Base-by-base conservation (phyloP, 2,888 invertebrate species). In the Thymelicus lineola region DNA sequence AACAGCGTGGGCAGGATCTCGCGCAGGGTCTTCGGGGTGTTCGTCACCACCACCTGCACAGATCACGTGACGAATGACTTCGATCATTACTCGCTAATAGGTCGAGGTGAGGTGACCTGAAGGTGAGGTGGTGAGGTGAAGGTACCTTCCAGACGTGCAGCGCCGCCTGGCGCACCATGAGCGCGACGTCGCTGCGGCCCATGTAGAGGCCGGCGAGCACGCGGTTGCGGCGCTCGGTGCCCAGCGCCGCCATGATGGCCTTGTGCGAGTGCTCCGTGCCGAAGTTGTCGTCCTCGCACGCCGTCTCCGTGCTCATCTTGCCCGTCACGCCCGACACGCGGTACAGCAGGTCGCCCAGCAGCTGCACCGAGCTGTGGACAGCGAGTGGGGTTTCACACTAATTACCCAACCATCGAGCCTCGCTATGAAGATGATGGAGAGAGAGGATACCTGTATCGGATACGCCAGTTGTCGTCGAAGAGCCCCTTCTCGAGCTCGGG, bases 401-500 rank as follows among this genome's bases (percentile, higher is more conserved):
- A n/a, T n/a, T n/a, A n/a, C n/a, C n/a, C n/a, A n/a, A n/a, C n/a
- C n/a, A n/a, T n/a, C n/a, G n/a, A n/a, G n/a, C n/a, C n/a, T n/a
- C n/a, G n/a, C n/a, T n/a, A n/a, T n/a, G n/a, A n/a, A n/a, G n/a
- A n/a, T n/a, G n/a, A n/a, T n/a, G n/a, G n/a, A n/a, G n/a, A n/a
- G n/a, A n/a, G n/a, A n/a, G 20, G 42, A 10, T 42, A 98, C 80
- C 98, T 97, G 88, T 96, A 97, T 73, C 99, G 94, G 79, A 99
- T 99, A 66, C 99, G 95, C 99, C 99, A 99, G 91, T 99, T 99
- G 81, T 99, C 99, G 87, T 99, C 98, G 89, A 99, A 99, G 17
- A 99, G 92, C 0, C 99, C 99, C 61, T 95, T 95, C 88, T 99
- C 99, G 50, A 99, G 88, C 84, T 99, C 98, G 0, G 99, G 99